Evolutionary conservation across 2,888 invertebrate genomes (phyloP).

Genomic region (Ormyrus nitidulus): DNA sequence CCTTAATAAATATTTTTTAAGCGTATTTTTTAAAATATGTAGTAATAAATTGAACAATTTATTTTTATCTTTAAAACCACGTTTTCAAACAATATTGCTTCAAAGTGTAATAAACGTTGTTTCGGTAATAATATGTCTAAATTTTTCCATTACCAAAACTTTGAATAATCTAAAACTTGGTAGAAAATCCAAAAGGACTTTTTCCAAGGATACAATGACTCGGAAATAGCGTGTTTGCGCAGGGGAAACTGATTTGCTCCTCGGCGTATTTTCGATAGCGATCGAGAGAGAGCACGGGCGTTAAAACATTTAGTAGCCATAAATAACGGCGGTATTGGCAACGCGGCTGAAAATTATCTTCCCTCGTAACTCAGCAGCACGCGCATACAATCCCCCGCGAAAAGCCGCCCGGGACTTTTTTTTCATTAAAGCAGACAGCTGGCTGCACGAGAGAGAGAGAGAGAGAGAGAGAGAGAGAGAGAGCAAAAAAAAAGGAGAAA

Average conservation of each 20-base stretch:
- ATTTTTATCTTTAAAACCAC: no score
- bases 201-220: background rate
- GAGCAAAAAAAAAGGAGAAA: background rate
- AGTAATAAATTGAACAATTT: no score
- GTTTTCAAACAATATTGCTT: no score
- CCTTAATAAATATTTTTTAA: no score
- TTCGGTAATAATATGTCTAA: no score
- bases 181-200: background rate
- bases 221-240: background rate
- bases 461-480: background rate
- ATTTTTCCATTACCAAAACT: no score
- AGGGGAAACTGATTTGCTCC: background rate
- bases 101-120: no score
- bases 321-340: slow-evolving; percentile 2
- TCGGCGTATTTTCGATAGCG: background rate
- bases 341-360: slow-evolving; percentile 1
- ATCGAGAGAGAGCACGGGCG: background rate
- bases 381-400: background rate
- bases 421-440: no score
- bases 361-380: background rate
- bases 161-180: no score
- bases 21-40: no score
- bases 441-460: no score
- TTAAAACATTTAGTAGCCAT: background rate
- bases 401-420: background rate